Conservation (phyloP, 2,888 invertebrate genomes). For the Eudemis profundana region DNA sequence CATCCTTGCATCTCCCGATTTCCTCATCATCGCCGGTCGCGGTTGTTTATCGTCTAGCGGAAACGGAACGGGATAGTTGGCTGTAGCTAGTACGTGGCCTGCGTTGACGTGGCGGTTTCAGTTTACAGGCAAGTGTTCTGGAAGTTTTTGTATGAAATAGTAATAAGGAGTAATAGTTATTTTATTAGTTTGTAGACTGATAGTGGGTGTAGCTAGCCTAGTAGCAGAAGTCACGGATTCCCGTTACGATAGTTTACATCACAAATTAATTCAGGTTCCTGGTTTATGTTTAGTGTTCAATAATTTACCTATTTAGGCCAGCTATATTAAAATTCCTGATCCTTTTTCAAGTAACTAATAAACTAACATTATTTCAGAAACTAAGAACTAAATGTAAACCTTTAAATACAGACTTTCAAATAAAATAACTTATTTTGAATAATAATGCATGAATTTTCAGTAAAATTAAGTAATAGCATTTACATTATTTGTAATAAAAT, state of each 20-base stretch:
- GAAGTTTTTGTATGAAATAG: slow-evolving; percentile 17
- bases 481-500: too few species aligned
- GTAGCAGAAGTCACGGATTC: not conserved
- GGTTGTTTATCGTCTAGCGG: slow-evolving; percentile 55
- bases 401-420: too few species aligned
- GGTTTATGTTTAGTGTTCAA: not conserved
- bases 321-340: not conserved
- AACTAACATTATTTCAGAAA: too few species aligned
- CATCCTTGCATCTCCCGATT: slow-evolving; percentile 21
- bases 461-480: too few species aligned
- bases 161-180: not conserved
- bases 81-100: slow-evolving; percentile 61
- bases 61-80: slow-evolving; percentile 66
- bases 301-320: slow-evolving; percentile 2
- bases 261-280: not conserved
- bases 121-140: slow-evolving; percentile 38
- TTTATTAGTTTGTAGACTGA: not conserved
- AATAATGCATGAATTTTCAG: too few species aligned
- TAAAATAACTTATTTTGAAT: too few species aligned
- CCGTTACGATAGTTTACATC: not conserved
- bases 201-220: slow-evolving; percentile 21
- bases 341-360: not conserved
- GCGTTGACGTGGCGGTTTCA: slow-evolving; percentile 71
- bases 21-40: slow-evolving; percentile 49
- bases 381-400: too few species aligned